Percentiles rank a stretch among this genome's conserved stretches.
These are phyloP conservation scores for Diadema setosum DNA, from an alignment of 35 echinoderm and acorn worm species.

Conservation along the genomic window DNA sequence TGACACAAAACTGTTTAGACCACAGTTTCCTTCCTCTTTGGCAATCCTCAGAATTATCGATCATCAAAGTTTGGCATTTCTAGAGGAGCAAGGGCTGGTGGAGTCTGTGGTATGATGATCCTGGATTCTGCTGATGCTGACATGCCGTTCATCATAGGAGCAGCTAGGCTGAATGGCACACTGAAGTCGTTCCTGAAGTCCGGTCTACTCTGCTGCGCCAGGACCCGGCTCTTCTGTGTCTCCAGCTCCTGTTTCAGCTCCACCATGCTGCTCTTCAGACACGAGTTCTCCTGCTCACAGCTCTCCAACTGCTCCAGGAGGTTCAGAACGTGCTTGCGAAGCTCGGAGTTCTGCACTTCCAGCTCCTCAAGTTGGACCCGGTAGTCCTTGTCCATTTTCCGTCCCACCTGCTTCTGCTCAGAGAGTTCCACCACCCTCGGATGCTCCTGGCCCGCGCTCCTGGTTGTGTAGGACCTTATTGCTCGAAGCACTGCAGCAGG, in stretches of 20 bases:
- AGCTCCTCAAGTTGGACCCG: neutral
- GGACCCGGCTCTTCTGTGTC: neutral
- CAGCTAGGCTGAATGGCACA: neutral
- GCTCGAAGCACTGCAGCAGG: neutral
- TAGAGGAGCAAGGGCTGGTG: constrained; percentile 18
- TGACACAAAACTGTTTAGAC: too few relatives aligned
- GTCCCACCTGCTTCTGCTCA: neutral
- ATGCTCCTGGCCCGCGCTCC: neutral
- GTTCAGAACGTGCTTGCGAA: constrained; percentile 1
- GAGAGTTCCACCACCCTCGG: neutral
- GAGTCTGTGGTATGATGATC: neutral
- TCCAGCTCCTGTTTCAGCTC: constrained; percentile 20
- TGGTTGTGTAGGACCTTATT: neutral
- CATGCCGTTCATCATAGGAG: neutral
- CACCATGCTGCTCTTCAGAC: neutral
- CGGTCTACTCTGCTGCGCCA: neutral
- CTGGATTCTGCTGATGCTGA: neutral
- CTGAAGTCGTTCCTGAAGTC: neutral
- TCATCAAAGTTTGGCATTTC: constrained; percentile 43
- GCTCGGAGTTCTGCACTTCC: neutral
- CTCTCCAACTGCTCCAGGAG: constrained; percentile 20
- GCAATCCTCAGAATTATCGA: too few relatives aligned
- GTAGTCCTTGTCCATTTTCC: neutral
- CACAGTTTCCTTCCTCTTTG: too few relatives aligned
- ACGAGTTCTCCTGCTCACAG: constrained; percentile 22